Evolutionary conservation across 2,797 vertebrate species (phyloP).

Genomic region (Lepus oiostolus): DNA sequence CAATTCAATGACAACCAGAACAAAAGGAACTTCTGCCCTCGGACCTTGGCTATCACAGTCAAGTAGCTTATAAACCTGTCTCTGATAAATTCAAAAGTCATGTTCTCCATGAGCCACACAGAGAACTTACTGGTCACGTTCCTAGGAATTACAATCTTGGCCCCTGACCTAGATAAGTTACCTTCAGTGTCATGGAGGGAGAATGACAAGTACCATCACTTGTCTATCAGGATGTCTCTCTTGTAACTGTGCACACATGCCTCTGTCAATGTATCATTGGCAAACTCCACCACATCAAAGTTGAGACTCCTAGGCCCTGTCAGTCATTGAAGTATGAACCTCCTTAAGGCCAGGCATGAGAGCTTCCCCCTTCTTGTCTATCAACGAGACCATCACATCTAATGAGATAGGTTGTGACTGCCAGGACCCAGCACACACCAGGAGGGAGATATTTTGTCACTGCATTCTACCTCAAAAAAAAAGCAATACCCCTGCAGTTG

Average conservation of each 20-base stretch:
- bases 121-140: not conserved
- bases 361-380: slow-evolving; percentile 92
- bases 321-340: slow-evolving; percentile 89
- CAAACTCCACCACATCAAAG: slow-evolving; percentile 93
- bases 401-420: slow-evolving; percentile 92
- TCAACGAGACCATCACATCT: slow-evolving; percentile 91
- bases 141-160: not conserved
- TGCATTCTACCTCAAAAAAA: slow-evolving; percentile 92
- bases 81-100: not conserved
- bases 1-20: accelerated
- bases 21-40: no score
- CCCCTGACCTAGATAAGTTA: not conserved
- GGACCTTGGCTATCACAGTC: not conserved
- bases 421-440: slow-evolving; percentile 92
- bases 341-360: slow-evolving; percentile 91
- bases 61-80: not conserved
- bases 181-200: not conserved
- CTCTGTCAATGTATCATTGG: slow-evolving; percentile 89
- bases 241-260: not conserved
- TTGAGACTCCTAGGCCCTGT: slow-evolving; percentile 92
- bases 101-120: not conserved
- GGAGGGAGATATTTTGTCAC: slow-evolving; percentile 93
- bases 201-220: not conserved
- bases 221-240: not conserved
- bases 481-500: slow-evolving; percentile 95